These are phyloP conservation scores for Stegodyphus dumicola DNA, from an alignment of 1,140 invertebrate species.

Conservation along the genomic window DNA sequence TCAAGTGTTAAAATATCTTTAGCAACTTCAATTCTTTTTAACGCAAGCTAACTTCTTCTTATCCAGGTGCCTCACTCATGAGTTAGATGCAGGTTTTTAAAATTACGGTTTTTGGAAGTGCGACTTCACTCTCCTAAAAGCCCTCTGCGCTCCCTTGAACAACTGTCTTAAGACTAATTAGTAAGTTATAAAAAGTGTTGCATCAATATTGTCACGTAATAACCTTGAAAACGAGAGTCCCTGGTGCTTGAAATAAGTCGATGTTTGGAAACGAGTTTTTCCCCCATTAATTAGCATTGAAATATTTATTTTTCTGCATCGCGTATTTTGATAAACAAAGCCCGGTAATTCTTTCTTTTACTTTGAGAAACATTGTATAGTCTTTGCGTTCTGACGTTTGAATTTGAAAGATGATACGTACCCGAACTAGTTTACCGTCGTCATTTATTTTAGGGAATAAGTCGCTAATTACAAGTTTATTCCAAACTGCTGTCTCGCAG, in stretches of 20 bases:
- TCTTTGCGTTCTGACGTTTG: too few species aligned
- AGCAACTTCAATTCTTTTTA: too few species aligned
- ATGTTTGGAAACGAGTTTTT: neutral
- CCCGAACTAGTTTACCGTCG: neutral
- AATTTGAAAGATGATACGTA: too few species aligned
- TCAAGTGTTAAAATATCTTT: too few species aligned
- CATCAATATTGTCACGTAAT: constrained; percentile 17
- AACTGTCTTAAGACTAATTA: constrained; percentile 36
- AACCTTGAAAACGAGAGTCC: neutral
- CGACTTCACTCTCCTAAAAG: too few species aligned
- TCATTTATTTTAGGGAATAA: neutral
- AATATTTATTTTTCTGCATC: constrained; percentile 27
- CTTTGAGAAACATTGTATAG: too few species aligned
- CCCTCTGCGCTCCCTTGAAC: neutral
- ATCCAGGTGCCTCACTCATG: too few species aligned
- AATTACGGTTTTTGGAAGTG: too few species aligned
- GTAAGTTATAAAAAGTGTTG: constrained; percentile 17
- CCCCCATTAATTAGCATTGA: constrained; percentile 25
- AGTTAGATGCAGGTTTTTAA: too few species aligned
- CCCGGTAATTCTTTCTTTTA: neutral
- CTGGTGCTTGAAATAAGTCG: constrained; percentile 4
- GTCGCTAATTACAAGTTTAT: constrained; percentile 42
- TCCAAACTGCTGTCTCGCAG: neutral
- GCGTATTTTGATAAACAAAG: constrained; percentile 24
- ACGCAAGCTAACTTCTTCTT: too few species aligned